Evolutionary conservation across 2,888 invertebrate species (phyloP), one percentile per base, ranked within the genome.

Genomic region (Troides oblongomaculatus): DNA sequence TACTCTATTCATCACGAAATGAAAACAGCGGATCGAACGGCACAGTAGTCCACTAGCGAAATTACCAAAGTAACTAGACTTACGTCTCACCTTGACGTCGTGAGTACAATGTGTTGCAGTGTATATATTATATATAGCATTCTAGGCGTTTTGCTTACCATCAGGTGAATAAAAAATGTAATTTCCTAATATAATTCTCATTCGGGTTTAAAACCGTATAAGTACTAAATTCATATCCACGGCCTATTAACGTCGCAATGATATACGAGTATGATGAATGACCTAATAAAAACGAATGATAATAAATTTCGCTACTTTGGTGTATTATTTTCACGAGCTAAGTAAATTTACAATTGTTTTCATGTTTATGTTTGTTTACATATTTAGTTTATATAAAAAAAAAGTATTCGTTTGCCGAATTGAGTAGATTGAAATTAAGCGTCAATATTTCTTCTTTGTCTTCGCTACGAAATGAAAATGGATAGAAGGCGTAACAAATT

Each of bases 401-500:
- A 23, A 1, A 23, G 23, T 23, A 12, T 57, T 25, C 57, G 8
- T 58, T 23, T 23, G 23, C 23, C 2, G 25, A 14, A 10, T 58
- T 25, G 23, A 2, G 14, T 58, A 58, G 23, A 58, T 58, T 58
- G 57, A 58, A 58, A 58, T 58, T 58, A 58, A 58, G 23, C 57
- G n/a, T 23, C 57, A 58, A 58, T 58, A 23, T 58, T 59, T 21
- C 62, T 62, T 23, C 23, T 62, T 62, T 62, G 62, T 62, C 43
- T 62, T 46, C 62, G n/a, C 30, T 23, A 46, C 17, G 17, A 43
- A 62, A 62, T 46, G 62, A 23, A 43, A 62, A 62, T 62, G 62
- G 62, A 46, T 46, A n/a, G 46, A 46, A 62, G 46, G 62, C 62
- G 21, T 50, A 43, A 62, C 50, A 61, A 66, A 66, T 61, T 66